phyloP scores from a whole-genome alignment of 2,888 invertebrate genomes.

The Drosophila kambysellisi region DNA sequence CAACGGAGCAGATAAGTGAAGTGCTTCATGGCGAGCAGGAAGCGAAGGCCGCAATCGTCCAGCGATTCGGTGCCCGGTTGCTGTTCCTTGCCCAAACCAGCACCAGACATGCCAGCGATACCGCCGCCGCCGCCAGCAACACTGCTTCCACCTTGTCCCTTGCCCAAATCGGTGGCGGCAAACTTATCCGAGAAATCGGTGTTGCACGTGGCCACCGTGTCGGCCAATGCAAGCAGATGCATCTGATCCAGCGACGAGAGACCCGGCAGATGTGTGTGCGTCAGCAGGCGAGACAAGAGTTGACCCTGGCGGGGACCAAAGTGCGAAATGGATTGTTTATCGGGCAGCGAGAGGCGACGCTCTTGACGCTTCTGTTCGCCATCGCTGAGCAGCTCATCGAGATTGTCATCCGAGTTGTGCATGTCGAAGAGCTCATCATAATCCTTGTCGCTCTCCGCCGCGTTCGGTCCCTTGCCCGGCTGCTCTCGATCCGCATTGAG shows the following conservation, averaged over 20 bases:
- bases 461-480: conserved; percentile 76
- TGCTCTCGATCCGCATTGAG: conserved; percentile 96
- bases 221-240: conserved; percentile 99
- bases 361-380: conserved; percentile 88
- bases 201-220: conserved; percentile 97
- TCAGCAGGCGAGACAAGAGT: conserved; percentile 94
- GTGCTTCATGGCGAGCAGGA: conserved; percentile 98
- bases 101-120: background rate
- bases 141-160: conserved; percentile 85
- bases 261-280: conserved; percentile 97
- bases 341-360: conserved; percentile 89
- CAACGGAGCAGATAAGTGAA: conserved; percentile 97
- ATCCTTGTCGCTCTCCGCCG: conserved; percentile 86
- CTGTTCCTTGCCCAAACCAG: conserved; percentile 35
- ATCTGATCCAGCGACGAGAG: conserved; percentile 99
- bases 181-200: conserved; percentile 94
- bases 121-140: conserved; percentile 70
- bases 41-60: conserved; percentile 98
- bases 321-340: conserved; percentile 91
- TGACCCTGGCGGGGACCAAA: conserved; percentile 95
- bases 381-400: conserved; percentile 92
- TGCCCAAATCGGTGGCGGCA: conserved; percentile 89
- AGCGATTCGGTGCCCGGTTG: conserved; percentile 89
- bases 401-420: conserved; percentile 92
- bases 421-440: conserved; percentile 96